Evolutionary conservation across 2,888 invertebrate genomes (phyloP).

Genomic region (Ryuthela nishihirai): DNA sequence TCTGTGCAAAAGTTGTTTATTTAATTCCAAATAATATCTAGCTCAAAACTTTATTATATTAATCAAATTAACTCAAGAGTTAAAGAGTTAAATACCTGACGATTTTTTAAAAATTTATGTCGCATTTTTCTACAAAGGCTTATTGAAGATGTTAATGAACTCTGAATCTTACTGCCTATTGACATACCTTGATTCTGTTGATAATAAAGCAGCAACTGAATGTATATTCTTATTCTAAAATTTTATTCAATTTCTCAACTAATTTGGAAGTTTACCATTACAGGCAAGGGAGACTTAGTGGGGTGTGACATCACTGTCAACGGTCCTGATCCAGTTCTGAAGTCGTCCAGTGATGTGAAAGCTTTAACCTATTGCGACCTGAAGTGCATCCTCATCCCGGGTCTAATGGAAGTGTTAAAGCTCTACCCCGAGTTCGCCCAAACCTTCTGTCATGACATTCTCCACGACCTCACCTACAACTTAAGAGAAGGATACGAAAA

Average conservation of each 20-base stretch:
- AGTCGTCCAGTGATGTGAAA: slow-evolving; percentile 91
- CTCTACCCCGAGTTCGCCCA: slow-evolving; percentile 93
- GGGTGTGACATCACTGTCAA: slow-evolving; percentile 82
- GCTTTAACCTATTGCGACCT: slow-evolving; percentile 94
- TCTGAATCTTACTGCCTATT: no score
- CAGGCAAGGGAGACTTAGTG: slow-evolving; percentile 94
- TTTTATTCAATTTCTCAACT: neutral
- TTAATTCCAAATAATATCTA: no score
- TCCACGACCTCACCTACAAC: slow-evolving; percentile 92
- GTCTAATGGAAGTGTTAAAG: slow-evolving; percentile 80
- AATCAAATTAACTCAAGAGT: no score
- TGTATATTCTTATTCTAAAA: no score
- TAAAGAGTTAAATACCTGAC: no score
- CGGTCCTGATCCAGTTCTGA: slow-evolving; percentile 72
- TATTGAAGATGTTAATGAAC: no score
- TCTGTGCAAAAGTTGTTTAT: no score
- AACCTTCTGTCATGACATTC: slow-evolving; percentile 88
- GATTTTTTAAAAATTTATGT: no score
- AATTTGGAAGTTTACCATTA: slow-evolving; percentile 15
- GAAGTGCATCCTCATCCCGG: slow-evolving; percentile 87
- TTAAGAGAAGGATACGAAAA: slow-evolving; percentile 88
- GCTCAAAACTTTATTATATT: no score
- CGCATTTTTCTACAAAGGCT: no score
- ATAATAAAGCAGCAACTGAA: no score
- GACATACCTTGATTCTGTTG: no score